Percentiles rank a stretch among this genome's conserved stretches.
Evolutionary conservation across 2,113 vertebrate species (phyloP).

Genomic region (Hippocampus abdominalis): DNA sequence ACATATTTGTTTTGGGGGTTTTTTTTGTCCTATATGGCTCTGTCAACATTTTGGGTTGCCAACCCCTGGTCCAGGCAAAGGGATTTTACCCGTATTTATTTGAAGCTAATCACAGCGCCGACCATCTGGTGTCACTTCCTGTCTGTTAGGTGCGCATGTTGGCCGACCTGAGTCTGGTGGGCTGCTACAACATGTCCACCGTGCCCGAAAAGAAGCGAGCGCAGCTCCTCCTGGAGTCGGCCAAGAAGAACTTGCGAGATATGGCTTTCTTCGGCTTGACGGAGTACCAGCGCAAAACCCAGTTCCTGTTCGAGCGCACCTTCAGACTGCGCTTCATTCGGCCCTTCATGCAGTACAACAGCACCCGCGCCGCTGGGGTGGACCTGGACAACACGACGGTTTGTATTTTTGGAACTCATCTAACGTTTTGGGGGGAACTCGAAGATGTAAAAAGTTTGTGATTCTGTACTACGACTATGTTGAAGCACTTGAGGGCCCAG

Average conservation of each 20-base stretch:
- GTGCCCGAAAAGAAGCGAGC: constrained; percentile 91
- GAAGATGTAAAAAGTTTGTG: too few relatives aligned
- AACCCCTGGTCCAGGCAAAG: too few relatives aligned
- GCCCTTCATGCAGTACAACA: constrained; percentile 99
- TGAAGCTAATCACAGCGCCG: not conserved
- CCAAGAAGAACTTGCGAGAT: constrained; percentile 96
- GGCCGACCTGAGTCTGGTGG: constrained; percentile 93
- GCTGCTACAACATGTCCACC: constrained; percentile 99
- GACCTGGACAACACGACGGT: constrained; percentile 87
- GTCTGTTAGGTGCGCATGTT: constrained; percentile 86
- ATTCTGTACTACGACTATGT: too few relatives aligned
- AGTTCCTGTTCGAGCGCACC: constrained; percentile 97
- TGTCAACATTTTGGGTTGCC: too few relatives aligned
- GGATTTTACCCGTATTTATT: not conserved
- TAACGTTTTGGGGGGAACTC: not conserved
- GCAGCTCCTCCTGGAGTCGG: constrained; percentile 92
- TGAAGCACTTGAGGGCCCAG: too few relatives aligned
- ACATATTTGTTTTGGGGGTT: too few relatives aligned
- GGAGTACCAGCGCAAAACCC: constrained; percentile 98
- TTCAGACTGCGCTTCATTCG: constrained; percentile 95
- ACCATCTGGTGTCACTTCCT: not conserved
- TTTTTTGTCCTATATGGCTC: too few relatives aligned
- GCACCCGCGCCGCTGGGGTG: constrained; percentile 90
- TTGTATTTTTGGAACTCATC: not conserved
- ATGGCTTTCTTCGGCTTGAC: constrained; percentile 99